phyloP scores from a whole-genome alignment of 2,113 vertebrate genomes.

The Erinaceus europaeus region DNA sequence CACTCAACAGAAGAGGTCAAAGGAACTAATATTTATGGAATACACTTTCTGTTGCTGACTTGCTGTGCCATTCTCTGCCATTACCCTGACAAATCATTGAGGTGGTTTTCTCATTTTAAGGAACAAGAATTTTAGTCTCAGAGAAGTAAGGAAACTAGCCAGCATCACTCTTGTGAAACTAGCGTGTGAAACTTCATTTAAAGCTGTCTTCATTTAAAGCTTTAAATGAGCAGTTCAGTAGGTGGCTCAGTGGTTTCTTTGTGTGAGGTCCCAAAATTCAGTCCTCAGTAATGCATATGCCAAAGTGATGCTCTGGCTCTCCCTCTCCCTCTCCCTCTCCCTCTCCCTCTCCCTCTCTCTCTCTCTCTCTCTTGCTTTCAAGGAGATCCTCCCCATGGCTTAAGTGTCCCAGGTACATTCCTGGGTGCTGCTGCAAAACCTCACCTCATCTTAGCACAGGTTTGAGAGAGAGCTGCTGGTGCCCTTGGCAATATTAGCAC shows the following conservation, averaged over 20 bases:
- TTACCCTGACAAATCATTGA: rapidly evolving
- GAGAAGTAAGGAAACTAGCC: neutral
- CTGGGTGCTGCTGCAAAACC: neutral
- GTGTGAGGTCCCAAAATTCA: too few species aligned
- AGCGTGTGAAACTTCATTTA: neutral
- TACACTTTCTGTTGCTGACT: rapidly evolving
- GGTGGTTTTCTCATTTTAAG: neutral
- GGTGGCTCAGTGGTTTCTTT: too few species aligned
- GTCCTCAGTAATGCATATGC: too few species aligned
- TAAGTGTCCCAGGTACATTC: neutral
- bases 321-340: too few species aligned
- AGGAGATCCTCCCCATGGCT: rapidly evolving
- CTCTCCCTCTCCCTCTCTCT: too few species aligned
- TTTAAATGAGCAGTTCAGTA: too few species aligned
- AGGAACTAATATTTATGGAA: neutral
- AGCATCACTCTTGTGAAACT: neutral
- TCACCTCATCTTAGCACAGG: neutral
- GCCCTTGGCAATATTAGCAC: neutral
- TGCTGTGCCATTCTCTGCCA: neutral
- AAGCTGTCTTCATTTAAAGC: neutral
- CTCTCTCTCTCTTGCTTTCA: too few species aligned
- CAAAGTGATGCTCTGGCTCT: too few species aligned
- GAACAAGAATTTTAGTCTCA: neutral
- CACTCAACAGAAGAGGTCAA: neutral
- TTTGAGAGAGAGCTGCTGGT: neutral